phyloP scores from a whole-genome alignment of 2,797 vertebrate genomes.

The Pogonophryne albipinna region DNA sequence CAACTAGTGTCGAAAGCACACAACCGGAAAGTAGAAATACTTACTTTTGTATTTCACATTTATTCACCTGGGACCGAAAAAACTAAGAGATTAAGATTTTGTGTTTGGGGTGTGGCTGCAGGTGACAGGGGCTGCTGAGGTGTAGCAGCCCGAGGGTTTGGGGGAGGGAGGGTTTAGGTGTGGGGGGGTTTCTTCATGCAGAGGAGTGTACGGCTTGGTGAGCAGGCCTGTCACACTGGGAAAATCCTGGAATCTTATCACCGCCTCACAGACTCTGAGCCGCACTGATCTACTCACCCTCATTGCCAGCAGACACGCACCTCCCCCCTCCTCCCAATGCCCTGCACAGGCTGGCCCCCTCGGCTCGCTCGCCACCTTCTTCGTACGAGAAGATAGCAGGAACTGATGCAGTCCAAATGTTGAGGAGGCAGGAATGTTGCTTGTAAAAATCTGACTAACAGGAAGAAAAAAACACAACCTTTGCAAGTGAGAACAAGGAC shows the following conservation, averaged over 20 bases:
- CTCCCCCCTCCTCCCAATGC: conserved; percentile 79
- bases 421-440: conserved; percentile 69
- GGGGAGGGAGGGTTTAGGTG: conserved; percentile 60
- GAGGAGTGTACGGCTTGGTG: conserved; percentile 77
- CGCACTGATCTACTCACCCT: conserved; percentile 86
- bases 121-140: conserved; percentile 63
- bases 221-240: conserved; percentile 87
- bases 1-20: conserved; percentile 28
- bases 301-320: conserved; percentile 84
- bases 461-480: conserved; percentile 43
- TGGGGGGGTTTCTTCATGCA: conserved; percentile 68
- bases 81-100: conserved; percentile 34
- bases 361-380: conserved; percentile 71
- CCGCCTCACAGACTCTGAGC: conserved; percentile 87
- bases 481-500: conserved; percentile 20
- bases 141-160: conserved; percentile 53
- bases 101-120: conserved; percentile 64
- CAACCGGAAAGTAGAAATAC: conserved; percentile 40
- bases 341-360: conserved; percentile 76
- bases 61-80: conserved; percentile 11
- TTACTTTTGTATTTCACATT: conserved; percentile 31
- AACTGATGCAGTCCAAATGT: conserved; percentile 80
- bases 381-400: conserved; percentile 73
- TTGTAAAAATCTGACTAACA: conserved; percentile 58
- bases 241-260: conserved; percentile 90